phyloP scores from a whole-genome alignment of 64 coral and sea anemone species.

The Montipora foliosa region DNA sequence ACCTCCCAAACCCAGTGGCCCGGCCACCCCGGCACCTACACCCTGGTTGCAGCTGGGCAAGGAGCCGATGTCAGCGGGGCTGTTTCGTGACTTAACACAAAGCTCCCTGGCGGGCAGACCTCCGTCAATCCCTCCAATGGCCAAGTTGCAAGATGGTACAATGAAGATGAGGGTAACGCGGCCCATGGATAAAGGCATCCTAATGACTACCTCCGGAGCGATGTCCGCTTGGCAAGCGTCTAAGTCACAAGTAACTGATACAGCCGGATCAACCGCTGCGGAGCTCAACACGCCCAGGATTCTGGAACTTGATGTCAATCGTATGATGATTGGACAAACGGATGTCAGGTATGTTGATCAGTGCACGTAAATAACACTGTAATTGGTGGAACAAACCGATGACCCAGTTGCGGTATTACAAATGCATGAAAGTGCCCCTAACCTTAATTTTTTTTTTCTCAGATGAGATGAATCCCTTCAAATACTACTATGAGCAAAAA shows the following conservation, averaged over 20 bases:
- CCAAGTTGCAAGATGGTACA: conserved; percentile 63
- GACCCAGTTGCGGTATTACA: no score
- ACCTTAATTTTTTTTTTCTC: no score
- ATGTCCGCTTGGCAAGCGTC: conserved; percentile 33
- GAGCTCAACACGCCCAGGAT: conserved; percentile 61
- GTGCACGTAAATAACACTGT: not conserved
- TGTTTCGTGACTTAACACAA: conserved; percentile 56
- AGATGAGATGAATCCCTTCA: no score
- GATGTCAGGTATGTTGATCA: conserved; percentile 17
- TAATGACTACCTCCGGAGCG: not conserved
- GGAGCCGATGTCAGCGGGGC: conserved; percentile 23
- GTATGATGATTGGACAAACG: conserved; percentile 88
- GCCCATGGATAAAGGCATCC: conserved; percentile 37
- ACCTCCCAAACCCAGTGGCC: conserved; percentile 39
- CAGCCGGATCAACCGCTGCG: conserved; percentile 1
- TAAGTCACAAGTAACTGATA: conserved; percentile 63
- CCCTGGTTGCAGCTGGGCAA: conserved; percentile 64
- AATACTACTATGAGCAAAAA: no score
- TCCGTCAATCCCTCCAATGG: conserved; percentile 61
- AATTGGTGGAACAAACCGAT: not conserved
- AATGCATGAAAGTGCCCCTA: no score
- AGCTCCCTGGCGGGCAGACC: conserved; percentile 25
- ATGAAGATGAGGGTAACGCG: conserved; percentile 73
- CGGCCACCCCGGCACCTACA: conserved; percentile 68
- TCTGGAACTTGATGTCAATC: conserved; percentile 87